Evolutionary conservation across 2,888 invertebrate genomes (phyloP).

Genomic region (Augiades crinisus): DNA sequence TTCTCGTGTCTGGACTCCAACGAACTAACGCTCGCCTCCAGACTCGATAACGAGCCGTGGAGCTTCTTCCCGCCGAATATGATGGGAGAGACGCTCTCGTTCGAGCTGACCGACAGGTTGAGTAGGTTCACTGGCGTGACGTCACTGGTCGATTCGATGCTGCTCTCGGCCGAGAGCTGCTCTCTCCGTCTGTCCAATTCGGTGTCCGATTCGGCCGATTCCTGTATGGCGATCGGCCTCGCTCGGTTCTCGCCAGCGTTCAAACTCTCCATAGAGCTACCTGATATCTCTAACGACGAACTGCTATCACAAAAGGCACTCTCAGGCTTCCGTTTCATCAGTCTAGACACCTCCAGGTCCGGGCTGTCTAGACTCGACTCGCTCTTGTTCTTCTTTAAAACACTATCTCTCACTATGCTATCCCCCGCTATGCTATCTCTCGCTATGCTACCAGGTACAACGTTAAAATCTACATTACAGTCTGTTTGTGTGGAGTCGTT

Average conservation of each 20-base stretch:
- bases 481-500: slow-evolving; percentile 43
- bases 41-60: slow-evolving; percentile 70
- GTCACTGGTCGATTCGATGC: slow-evolving; percentile 69
- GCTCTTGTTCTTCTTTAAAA: slow-evolving; percentile 76
- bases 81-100: slow-evolving; percentile 73
- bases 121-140: slow-evolving; percentile 63
- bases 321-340: slow-evolving; percentile 62
- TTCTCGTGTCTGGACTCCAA: slow-evolving; percentile 70
- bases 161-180: slow-evolving; percentile 62
- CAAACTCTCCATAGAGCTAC: slow-evolving; percentile 74
- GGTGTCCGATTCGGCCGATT: slow-evolving; percentile 39
- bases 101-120: slow-evolving; percentile 71
- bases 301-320: slow-evolving; percentile 72
- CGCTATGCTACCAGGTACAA: slow-evolving; percentile 57
- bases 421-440: slow-evolving; percentile 61
- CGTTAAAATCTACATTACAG: slow-evolving; percentile 40
- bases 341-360: slow-evolving; percentile 73
- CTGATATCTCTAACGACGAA: slow-evolving; percentile 73
- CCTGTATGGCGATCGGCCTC: slow-evolving; percentile 46
- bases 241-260: slow-evolving; percentile 47
- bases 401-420: slow-evolving; percentile 51
- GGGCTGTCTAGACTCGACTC: slow-evolving; percentile 78
- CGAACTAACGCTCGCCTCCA: slow-evolving; percentile 76
- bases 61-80: slow-evolving; percentile 68
- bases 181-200: slow-evolving; percentile 64